These are phyloP conservation scores for Siniperca chuatsi DNA, from an alignment of 2,113 vertebrate species.

Conservation along the genomic window DNA sequence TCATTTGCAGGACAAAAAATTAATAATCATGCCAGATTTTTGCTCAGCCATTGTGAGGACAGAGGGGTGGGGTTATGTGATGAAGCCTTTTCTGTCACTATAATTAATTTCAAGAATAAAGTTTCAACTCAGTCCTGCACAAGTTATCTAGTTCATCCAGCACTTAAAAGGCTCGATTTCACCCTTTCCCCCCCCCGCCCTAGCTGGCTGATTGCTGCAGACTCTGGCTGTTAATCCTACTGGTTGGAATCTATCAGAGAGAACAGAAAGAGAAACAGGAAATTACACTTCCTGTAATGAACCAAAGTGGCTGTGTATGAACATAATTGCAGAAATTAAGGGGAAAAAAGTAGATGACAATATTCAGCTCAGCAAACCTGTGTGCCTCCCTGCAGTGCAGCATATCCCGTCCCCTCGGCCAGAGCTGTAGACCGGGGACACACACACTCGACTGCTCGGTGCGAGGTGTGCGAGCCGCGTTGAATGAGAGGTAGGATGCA, in stretches of 20 bases:
- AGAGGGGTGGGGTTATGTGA: not conserved
- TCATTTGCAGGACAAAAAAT: not conserved
- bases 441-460: constrained; percentile 80
- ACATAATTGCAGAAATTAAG: constrained; percentile 6
- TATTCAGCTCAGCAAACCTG: constrained; percentile 64
- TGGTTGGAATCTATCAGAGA: constrained; percentile 38
- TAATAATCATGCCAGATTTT: not conserved
- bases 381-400: constrained; percentile 71
- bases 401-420: constrained; percentile 82
- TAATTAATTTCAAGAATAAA: not conserved
- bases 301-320: not conserved
- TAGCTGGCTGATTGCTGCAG: constrained; percentile 33
- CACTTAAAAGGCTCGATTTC: constrained; percentile 20
- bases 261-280: constrained; percentile 25
- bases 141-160: constrained; percentile 12
- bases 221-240: constrained; percentile 32
- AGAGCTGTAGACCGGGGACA: constrained; percentile 83
- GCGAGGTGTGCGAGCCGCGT: constrained; percentile 72
- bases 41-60: constrained; percentile 4
- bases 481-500: constrained; percentile 71
- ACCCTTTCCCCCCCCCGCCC: not conserved
- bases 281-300: constrained; percentile 29
- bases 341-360: not conserved
- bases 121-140: not conserved
- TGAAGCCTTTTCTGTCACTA: constrained; percentile 1